Conservation (phyloP, 2,797 vertebrate genomes). For the Oreochromis mossambicus region DNA sequence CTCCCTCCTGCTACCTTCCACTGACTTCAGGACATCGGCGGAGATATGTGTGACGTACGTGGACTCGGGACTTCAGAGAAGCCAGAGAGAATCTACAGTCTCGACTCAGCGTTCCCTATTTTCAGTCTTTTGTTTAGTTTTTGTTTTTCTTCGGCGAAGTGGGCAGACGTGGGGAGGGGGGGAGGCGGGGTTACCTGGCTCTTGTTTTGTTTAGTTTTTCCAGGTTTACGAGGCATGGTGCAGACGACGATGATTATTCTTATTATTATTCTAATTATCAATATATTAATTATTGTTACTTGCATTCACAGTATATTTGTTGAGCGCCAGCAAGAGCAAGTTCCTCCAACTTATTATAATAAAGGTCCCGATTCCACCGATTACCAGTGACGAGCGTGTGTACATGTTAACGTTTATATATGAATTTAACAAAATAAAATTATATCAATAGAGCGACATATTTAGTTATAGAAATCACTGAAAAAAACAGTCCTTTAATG, state of each 20-base stretch:
- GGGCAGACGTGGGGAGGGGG: not conserved
- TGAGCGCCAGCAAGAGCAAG: constrained; percentile 73
- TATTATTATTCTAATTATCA: constrained; percentile 69
- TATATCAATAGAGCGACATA: constrained; percentile 75
- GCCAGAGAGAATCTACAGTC: constrained; percentile 51
- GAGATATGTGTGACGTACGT: constrained; percentile 37
- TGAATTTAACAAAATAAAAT: constrained; percentile 55
- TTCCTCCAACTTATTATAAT: constrained; percentile 68
- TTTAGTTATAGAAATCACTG: constrained; percentile 69
- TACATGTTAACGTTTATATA: constrained; percentile 73
- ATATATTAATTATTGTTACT: constrained; percentile 70
- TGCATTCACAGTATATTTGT: constrained; percentile 82
- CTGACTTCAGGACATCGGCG: constrained; percentile 28
- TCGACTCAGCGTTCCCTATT: constrained; percentile 40
- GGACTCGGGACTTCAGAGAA: constrained; percentile 55
- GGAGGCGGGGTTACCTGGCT: constrained; percentile 20
- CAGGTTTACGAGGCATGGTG: constrained; percentile 93
- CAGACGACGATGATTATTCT: constrained; percentile 76
- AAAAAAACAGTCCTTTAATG: constrained; percentile 39
- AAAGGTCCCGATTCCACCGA: constrained; percentile 71
- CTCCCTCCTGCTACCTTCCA: not conserved
- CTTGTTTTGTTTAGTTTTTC: constrained; percentile 75
- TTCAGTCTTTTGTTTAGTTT: constrained; percentile 41
- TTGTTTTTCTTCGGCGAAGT: not conserved
- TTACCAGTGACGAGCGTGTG: constrained; percentile 69